phyloP scores from a whole-genome alignment of 2,888 invertebrate genomes.

The Sussaba pulchella region DNA sequence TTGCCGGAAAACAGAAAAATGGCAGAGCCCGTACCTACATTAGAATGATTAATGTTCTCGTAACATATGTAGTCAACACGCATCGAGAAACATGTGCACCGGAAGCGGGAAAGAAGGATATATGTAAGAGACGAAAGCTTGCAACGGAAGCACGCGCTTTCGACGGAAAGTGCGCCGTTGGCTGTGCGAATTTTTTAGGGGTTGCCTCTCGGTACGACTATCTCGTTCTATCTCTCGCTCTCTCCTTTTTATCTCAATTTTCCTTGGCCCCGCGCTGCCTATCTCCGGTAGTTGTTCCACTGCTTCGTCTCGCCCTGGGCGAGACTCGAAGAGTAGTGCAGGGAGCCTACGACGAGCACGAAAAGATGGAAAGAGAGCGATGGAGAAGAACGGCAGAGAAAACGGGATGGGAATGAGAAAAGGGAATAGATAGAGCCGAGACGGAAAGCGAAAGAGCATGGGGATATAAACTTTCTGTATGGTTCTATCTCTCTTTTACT shows the following conservation, averaged over 20 bases:
- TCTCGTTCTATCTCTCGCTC: too few relatives aligned
- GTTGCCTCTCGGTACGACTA: conserved; percentile 9
- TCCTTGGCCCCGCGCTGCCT: conserved; percentile 1
- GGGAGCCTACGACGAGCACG: conserved; percentile 15
- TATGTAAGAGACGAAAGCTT: not conserved
- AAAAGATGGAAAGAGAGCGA: conserved; percentile 16
- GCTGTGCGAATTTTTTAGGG: conserved; percentile 34
- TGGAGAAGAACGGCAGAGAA: not conserved
- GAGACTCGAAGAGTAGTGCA: conserved; percentile 32
- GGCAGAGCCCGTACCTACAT: not conserved
- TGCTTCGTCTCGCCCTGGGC: conserved; percentile 36
- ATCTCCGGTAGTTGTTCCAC: conserved; percentile 1
- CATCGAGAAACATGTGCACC: conserved; percentile 10
- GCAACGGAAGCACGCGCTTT: conserved; percentile 7
- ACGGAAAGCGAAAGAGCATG: conserved; percentile 38
- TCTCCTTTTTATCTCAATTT: conserved; percentile 45
- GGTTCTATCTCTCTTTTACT: conserved; percentile 36
- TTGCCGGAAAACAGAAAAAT: not conserved
- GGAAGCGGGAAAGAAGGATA: not conserved
- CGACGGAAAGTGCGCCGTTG: conserved; percentile 36
- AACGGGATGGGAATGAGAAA: conserved; percentile 11
- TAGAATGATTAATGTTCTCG: conserved; percentile 35
- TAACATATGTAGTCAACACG: conserved; percentile 3
- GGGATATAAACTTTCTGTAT: conserved; percentile 57
- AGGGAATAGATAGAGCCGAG: conserved; percentile 15